These are phyloP conservation scores for Rhyacophila brunnea DNA, from an alignment of 1,140 invertebrate genomes.

Conservation along the genomic window DNA sequence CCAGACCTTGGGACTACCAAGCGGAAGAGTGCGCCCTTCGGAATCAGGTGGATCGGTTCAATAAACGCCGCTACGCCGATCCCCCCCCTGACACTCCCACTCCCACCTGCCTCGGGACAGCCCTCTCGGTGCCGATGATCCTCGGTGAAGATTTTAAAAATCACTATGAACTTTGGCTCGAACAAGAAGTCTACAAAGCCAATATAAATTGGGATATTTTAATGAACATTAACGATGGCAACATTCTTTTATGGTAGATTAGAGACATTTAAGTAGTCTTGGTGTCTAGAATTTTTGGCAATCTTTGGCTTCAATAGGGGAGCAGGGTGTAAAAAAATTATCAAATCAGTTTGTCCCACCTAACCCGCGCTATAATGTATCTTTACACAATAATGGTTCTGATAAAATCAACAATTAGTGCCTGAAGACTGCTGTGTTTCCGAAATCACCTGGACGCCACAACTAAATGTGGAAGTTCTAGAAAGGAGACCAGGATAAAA, in stretches of 20 bases:
- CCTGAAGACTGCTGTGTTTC: no score
- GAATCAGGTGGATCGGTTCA: conserved; percentile 93
- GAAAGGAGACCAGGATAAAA: no score
- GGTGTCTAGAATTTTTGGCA: no score
- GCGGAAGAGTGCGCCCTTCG: conserved; percentile 94
- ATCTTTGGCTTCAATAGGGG: no score
- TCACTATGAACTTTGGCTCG: conserved; percentile 95
- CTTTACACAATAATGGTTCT: no score
- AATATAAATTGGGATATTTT: conserved; percentile 73
- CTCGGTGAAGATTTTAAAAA: conserved; percentile 94
- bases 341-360: no score
- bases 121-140: conserved; percentile 47
- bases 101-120: conserved; percentile 26
- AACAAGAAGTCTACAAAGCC: conserved; percentile 93
- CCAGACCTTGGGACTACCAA: conserved; percentile 98
- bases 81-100: conserved; percentile 17
- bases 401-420: no score
- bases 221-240: conserved; percentile 20
- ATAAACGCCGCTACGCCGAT: conserved; percentile 81
- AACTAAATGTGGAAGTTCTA: no score
- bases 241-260: not conserved
- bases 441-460: no score
- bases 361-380: no score
- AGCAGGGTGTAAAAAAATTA: no score
- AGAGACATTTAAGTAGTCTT: no score